These are phyloP conservation scores for Phania funesta DNA, from an alignment of 2,888 invertebrate species.

Conservation along the genomic window DNA sequence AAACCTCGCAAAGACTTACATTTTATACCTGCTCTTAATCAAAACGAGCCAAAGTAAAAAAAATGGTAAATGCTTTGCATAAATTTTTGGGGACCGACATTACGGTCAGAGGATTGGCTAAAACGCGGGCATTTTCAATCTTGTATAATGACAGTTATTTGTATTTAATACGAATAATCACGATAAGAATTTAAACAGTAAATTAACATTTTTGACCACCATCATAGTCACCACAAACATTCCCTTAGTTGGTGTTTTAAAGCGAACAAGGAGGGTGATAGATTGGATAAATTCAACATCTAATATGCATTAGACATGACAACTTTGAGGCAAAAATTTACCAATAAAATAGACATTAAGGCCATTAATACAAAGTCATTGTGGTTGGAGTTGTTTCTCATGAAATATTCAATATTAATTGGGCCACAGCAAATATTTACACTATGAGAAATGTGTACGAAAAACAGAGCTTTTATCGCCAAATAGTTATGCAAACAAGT, in stretches of 20 bases:
- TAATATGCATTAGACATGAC: constrained; percentile 50
- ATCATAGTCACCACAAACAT: neutral
- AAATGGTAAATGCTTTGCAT: constrained; percentile 57
- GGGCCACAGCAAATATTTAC: neutral
- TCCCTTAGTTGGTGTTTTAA: neutral
- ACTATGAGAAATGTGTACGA: no score
- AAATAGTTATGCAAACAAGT: no score
- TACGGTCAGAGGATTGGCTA: neutral
- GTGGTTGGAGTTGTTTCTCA: neutral
- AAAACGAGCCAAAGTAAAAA: neutral
- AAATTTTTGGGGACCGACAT: constrained; percentile 7
- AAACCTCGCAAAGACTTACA: neutral
- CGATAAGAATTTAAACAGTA: constrained; percentile 24
- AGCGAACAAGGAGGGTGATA: neutral
- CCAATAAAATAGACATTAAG: neutral
- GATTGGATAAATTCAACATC: constrained; percentile 30
- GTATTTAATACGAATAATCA: constrained; percentile 34
- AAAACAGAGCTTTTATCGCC: no score
- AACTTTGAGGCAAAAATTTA: neutral
- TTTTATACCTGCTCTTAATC: constrained; percentile 1
- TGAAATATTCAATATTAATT: neutral
- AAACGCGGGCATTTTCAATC: constrained; percentile 41
- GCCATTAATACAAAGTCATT: neutral
- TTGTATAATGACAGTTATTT: constrained; percentile 51
- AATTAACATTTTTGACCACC: constrained; percentile 48